Conservation (phyloP, 2,797 vertebrate species). For the Falco berigora region DNA sequence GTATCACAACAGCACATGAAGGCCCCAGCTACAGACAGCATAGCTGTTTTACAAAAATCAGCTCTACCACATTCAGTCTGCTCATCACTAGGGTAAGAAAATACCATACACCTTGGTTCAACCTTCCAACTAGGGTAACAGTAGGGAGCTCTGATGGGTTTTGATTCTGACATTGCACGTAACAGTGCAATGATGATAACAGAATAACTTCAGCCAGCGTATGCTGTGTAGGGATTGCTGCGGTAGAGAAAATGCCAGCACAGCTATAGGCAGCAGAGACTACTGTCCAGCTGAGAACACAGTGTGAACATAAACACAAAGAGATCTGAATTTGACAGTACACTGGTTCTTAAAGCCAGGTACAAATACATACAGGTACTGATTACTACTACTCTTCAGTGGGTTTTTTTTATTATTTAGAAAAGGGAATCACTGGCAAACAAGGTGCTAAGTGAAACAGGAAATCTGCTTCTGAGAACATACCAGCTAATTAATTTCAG, state of each 20-base stretch:
- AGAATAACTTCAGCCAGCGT: not conserved
- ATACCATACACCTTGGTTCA: not conserved
- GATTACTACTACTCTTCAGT: not conserved
- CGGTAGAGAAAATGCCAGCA: not conserved
- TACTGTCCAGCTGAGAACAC: not conserved
- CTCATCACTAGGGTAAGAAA: not conserved
- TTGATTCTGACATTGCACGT: not conserved
- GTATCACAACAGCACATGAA: not conserved
- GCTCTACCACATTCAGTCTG: not conserved
- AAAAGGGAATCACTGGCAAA: not conserved
- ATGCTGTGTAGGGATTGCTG: not conserved
- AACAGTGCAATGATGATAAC: not conserved
- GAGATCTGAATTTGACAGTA: not conserved
- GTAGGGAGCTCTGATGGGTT: not conserved
- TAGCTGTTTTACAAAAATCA: not conserved
- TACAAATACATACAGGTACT: not conserved
- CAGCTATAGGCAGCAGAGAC: not conserved
- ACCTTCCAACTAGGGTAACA: not conserved
- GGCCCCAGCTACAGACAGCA: not conserved
- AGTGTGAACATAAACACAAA: not conserved
- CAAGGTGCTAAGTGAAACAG: not conserved
- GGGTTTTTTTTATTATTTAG: not conserved
- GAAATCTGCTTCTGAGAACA: not conserved
- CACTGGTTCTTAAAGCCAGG: not conserved
- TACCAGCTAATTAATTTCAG: not conserved